Conservation (phyloP, 2,113 vertebrate species). For the Clarias macrocephalus region DNA sequence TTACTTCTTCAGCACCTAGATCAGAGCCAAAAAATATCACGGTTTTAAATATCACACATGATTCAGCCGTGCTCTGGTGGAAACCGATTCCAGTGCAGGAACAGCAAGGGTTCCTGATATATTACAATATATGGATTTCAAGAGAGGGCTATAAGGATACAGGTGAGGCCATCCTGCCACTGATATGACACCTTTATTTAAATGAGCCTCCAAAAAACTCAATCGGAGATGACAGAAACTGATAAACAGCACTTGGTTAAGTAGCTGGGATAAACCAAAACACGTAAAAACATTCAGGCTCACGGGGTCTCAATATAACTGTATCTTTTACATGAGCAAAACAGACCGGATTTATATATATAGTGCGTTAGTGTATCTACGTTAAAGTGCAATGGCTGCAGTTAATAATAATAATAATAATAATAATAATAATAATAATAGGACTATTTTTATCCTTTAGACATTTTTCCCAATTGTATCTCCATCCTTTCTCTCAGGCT, state of each 20-base stretch:
- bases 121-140: conserved; percentile 65
- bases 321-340: background rate
- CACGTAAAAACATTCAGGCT: background rate
- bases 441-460: background rate
- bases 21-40: conserved; percentile 56
- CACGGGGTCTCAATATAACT: background rate
- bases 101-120: conserved; percentile 65
- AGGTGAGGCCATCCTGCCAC: background rate
- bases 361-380: no score
- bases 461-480: background rate
- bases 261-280: background rate
- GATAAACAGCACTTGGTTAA: background rate
- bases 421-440: background rate
- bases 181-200: background rate
- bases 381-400: no score
- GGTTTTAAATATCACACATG: conserved; percentile 40
- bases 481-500: conserved; percentile 14
- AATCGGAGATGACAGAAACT: background rate
- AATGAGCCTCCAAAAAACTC: background rate
- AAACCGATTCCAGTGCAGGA: conserved; percentile 55
- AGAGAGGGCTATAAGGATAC: background rate
- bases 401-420: background rate
- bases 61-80: conserved; percentile 64
- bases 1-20: conserved; percentile 57
- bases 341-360: background rate